Evolutionary conservation across 2,888 invertebrate species (phyloP).

Genomic region (Pandemis corylana): DNA sequence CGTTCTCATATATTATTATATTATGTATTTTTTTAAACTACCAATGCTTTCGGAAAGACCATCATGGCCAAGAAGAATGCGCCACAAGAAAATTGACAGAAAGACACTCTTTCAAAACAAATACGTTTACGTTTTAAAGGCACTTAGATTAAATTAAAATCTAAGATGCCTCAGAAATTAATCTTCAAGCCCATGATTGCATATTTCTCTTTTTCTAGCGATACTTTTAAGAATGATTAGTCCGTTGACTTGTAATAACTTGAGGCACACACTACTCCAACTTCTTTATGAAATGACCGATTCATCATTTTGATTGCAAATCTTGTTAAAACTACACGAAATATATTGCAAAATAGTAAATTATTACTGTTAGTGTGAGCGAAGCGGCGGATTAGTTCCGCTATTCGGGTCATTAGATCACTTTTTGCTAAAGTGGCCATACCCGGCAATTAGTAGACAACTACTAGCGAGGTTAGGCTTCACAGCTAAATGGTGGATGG

Average conservation of each 20-base stretch:
- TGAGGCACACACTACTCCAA: neutral
- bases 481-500: neutral
- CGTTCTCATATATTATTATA: too few relatives aligned
- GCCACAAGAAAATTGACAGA: too few relatives aligned
- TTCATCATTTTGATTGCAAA: slow-evolving; percentile 13
- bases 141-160: too few relatives aligned
- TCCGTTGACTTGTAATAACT: neutral
- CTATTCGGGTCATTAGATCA: slow-evolving; percentile 3
- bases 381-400: neutral
- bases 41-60: too few relatives aligned
- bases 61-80: too few relatives aligned
- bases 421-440: neutral
- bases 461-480: neutral
- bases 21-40: too few relatives aligned
- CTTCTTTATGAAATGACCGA: neutral
- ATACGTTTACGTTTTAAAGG: too few relatives aligned
- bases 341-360: slow-evolving; percentile 4
- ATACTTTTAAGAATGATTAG: neutral
- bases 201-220: too few relatives aligned
- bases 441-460: neutral
- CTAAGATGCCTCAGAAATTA: too few relatives aligned
- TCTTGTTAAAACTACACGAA: slow-evolving; percentile 12
- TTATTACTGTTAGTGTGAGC: slow-evolving; percentile 5
- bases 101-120: too few relatives aligned
- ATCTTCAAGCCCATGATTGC: too few relatives aligned